Evolutionary conservation across 2,113 vertebrate species (phyloP), one percentile per base, ranked within the genome.

Genomic region (Cisticola juncidis): DNA sequence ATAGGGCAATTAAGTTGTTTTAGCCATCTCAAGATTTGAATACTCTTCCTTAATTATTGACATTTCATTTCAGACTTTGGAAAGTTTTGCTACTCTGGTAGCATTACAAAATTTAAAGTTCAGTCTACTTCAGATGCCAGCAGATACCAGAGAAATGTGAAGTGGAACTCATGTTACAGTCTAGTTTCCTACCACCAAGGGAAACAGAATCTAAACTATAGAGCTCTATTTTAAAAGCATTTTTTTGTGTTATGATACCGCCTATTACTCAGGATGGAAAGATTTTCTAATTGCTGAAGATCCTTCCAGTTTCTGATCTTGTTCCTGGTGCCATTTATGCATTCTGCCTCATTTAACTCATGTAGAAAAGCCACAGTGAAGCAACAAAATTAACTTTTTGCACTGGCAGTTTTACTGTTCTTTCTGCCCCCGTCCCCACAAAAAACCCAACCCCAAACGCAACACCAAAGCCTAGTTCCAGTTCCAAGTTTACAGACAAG

Each of bases 341-440:
- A 74, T 81, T 62, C 74, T 65, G 53, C 18, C 58, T 56, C 5
- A 68, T 42, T 90, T 72, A 90, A 90, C 9, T 69, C 11, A 44
- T 26, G 36, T 9, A 72, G 45, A 88, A 76, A 93, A 81, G 29
- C 45, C 54, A 79, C 18, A 36, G 9, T 7, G 33, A 82, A 93
- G 36, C 21, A 90, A 76, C 16, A 85, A 85, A 60, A 85, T 62
- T 15, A 91, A 90, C 9, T 66, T 47, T 71, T 64, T 20, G 33
- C 36, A 64, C 12, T 35, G 15, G 12, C 26, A 86, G 31, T 10
- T 94, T 56, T 82, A 33, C 25, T 45, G 9, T 47, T 33, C 78
- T 33, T 29, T 11, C 7, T 22, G 13, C 5, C 13, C 9, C 6
- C 1, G 1, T 2, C 7, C 22, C 6, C 12, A 4, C 5, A 33